Percentiles rank a stretch among this genome's conserved stretches.
Evolutionary conservation across 2,797 vertebrate genomes (phyloP).

Genomic region (Crypturellus tataupa): DNA sequence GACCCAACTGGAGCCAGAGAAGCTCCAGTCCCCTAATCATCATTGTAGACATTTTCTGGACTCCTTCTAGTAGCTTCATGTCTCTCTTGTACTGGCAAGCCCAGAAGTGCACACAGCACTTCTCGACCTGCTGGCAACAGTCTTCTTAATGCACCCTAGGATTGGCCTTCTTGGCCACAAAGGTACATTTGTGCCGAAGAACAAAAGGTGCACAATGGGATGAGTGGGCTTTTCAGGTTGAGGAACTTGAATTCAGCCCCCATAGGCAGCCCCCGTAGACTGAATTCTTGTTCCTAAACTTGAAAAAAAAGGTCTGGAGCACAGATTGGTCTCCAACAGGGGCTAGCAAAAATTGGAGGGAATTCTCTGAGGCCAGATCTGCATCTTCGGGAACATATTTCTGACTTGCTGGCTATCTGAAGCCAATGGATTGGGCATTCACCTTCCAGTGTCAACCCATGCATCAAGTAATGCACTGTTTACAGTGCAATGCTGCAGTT

Average conservation of each 20-base stretch:
- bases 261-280: neutral
- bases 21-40: no score
- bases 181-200: neutral
- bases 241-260: no score
- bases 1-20: no score
- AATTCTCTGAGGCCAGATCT: neutral
- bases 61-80: no score
- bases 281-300: neutral
- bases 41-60: no score
- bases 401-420: neutral
- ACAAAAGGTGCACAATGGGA: neutral
- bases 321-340: neutral
- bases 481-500: accelerated
- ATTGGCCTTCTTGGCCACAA: no score
- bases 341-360: neutral
- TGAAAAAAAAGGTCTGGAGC: neutral
- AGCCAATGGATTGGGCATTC: accelerated
- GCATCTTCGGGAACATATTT: neutral
- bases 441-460: accelerated
- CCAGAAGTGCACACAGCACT: no score
- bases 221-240: neutral
- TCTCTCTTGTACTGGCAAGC: no score
- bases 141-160: no score
- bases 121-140: no score
- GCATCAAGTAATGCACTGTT: accelerated